phyloP scores from a whole-genome alignment of 2,888 invertebrate genomes.

The Cacoxenus indagator region DNA sequence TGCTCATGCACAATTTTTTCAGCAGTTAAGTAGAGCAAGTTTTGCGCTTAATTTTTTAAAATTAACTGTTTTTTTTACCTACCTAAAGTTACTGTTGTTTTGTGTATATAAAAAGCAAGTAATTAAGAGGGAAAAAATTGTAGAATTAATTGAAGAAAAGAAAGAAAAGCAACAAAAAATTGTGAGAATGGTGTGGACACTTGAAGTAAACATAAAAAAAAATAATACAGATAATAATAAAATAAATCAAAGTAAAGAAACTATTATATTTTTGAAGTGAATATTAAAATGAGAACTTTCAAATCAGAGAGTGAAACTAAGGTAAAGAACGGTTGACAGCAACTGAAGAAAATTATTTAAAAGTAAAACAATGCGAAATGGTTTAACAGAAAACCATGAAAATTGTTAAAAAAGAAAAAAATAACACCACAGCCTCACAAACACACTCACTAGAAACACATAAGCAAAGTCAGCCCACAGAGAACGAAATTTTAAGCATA shows the following conservation, averaged over 20 bases:
- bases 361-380: constrained; percentile 14
- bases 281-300: constrained; percentile 2
- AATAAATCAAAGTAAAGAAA: not conserved
- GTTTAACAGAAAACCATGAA: too few species aligned
- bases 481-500: too few species aligned
- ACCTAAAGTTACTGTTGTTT: too few species aligned
- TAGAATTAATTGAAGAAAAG: too few species aligned
- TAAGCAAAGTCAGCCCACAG: too few species aligned
- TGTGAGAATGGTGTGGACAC: not conserved
- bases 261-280: constrained; percentile 4
- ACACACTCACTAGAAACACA: too few species aligned
- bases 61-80: too few species aligned
- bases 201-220: not conserved
- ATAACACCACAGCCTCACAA: too few species aligned
- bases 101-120: too few species aligned
- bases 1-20: not conserved
- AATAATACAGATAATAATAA: not conserved
- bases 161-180: not conserved
- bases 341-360: constrained; percentile 27
- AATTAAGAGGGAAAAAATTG: too few species aligned
- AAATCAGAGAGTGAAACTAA: constrained; percentile 14
- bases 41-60: too few species aligned
- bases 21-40: not conserved
- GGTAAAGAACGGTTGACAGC: constrained; percentile 11
- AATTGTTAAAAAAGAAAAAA: too few species aligned